These are phyloP conservation scores for Vimba vimba DNA, from an alignment of 2,113 vertebrate genomes.

Conservation along the genomic window DNA sequence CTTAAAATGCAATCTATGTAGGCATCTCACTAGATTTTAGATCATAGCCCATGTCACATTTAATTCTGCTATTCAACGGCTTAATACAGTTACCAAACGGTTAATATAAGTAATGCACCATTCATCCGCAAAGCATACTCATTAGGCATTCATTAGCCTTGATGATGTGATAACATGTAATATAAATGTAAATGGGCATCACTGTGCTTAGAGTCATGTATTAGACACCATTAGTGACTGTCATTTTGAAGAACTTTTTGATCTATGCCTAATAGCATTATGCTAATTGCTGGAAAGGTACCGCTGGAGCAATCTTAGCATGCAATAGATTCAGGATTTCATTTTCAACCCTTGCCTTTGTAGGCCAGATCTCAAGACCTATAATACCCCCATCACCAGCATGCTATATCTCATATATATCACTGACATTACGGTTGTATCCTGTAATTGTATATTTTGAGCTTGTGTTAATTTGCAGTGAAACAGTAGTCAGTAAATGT, in stretches of 20 bases:
- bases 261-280: conserved; percentile 27
- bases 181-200: conserved; percentile 27
- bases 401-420: not conserved
- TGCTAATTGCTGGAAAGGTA: not conserved
- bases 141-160: conserved; percentile 12
- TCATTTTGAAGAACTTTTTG: conserved; percentile 9
- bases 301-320: not conserved
- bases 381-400: not conserved
- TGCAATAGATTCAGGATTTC: not conserved
- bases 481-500: not conserved
- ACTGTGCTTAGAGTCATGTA: not conserved
- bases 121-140: not conserved
- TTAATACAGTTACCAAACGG: not conserved
- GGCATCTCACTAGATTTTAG: not conserved
- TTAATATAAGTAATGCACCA: not conserved
- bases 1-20: not conserved
- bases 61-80: not conserved
- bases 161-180: conserved; percentile 2
- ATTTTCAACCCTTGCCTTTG: not conserved
- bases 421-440: not conserved
- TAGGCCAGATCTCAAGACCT: not conserved
- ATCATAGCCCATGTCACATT: not conserved
- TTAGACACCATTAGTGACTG: conserved; percentile 30
- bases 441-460: not conserved
- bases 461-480: not conserved